Base-by-base conservation (phyloP, 30 jellyfish, hydroid and myxozoan species). In the Turritopsis dohrnii region DNA sequence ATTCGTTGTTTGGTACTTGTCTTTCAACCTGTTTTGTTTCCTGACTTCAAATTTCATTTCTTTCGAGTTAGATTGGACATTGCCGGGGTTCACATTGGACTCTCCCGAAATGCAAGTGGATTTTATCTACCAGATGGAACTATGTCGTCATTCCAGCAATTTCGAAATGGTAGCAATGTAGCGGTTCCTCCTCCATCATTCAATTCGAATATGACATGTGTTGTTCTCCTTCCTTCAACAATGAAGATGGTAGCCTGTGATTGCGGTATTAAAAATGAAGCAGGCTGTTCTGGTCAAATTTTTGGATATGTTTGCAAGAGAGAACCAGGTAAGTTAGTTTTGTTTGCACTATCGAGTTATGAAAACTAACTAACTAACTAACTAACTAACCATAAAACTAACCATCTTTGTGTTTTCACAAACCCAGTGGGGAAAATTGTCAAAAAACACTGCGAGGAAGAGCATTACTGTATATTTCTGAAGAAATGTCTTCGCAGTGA, bases 251-350 rank as follows among this genome's bases (percentile, higher is more conserved):
- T 69, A 27, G 16, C 28, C 16, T 69, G 77, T 27, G 77, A 23
- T 69, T 69, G 77, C 19, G 77, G 77, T 69, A 21, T n/a, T 7
- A 69, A n/a, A 69, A 19, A 41, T 41, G 60, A 5, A 41, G 60
- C 60, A 41, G 60, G 60, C 5, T 41, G 60, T 41, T 41, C 60
- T 13, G 60, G 60, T 41, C 9, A 1, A 0, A 27, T 69, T 19
- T 69, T n/a, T 69, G 77, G 77, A 69, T 69, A n/a, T 69, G 77
- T 27, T 7, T 69, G 77, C 8, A 21, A 27, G 30, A 9, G 77
- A 69, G 19, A 69, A 19, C 31, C 28, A 7, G 77, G 77, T 69
- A 69, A 7, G n/a, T n/a, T n/a, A n/a, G n/a, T n/a, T n/a, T n/a
- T n/a, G n/a, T n/a, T n/a, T n/a, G n/a, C n/a, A n/a, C n/a, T n/a